A percentile compares a stretch with the other conserved stretches of the same genome.
Conservation (phyloP, 2,888 invertebrate species). For the Zaprionus lineosus region DNA sequence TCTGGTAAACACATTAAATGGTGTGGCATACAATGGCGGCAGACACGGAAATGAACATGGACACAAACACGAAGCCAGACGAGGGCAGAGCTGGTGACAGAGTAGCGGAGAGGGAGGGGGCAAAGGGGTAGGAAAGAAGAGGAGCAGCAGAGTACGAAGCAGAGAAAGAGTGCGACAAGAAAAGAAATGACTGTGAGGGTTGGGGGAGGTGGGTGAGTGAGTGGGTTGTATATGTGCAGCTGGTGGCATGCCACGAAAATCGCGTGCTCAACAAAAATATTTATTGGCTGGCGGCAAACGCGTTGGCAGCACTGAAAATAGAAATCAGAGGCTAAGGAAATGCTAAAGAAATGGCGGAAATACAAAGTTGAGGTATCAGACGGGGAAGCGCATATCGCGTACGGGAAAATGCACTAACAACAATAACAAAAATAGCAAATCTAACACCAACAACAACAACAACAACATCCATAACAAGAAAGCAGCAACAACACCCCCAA, state of each 20-base stretch:
- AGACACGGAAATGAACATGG: slow-evolving; percentile 33
- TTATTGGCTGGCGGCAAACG: slow-evolving; percentile 60
- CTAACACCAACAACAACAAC: slow-evolving; percentile 14
- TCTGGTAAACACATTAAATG: slow-evolving; percentile 77
- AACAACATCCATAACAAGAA: neutral
- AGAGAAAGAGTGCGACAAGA: too few species aligned
- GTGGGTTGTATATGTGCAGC: slow-evolving; percentile 19
- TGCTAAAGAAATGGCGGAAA: slow-evolving; percentile 70
- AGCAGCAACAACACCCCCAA: slow-evolving; percentile 24
- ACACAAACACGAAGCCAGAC: slow-evolving; percentile 10
- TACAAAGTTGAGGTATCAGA: slow-evolving; percentile 77
- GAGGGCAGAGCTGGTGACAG: too few species aligned
- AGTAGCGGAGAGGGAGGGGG: too few species aligned
- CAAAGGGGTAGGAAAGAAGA: neutral
- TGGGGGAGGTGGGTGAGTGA: too few species aligned
- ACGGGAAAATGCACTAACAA: slow-evolving; percentile 49
- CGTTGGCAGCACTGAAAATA: slow-evolving; percentile 66
- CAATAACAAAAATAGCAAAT: slow-evolving; percentile 4
- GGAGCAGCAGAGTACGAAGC: too few species aligned
- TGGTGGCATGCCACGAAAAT: slow-evolving; percentile 26
- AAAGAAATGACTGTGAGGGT: too few species aligned
- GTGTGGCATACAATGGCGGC: slow-evolving; percentile 67
- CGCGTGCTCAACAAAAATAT: slow-evolving; percentile 69
- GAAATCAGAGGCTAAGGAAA: slow-evolving; percentile 61
- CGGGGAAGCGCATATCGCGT: slow-evolving; percentile 74